phyloP scores from a whole-genome alignment of 2,797 vertebrate genomes.

The Phylloscopus collybita region DNA sequence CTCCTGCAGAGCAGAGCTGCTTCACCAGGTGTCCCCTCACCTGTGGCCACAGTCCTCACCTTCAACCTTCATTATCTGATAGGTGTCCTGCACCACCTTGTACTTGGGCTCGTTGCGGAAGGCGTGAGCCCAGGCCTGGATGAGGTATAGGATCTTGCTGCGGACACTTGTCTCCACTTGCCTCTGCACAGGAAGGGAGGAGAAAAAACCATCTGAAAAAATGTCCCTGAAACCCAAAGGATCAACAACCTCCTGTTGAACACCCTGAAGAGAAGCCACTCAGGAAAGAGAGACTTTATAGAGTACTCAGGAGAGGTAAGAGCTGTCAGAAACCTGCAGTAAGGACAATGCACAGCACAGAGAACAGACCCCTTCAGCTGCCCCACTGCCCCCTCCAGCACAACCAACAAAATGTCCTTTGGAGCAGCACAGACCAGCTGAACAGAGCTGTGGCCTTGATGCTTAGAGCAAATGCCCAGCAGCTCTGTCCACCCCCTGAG shows the following conservation, averaged over 20 bases:
- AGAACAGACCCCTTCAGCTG: neutral
- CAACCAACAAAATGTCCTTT: neutral
- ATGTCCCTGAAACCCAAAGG: neutral
- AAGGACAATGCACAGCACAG: neutral
- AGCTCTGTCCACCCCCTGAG: neutral
- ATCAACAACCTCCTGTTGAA: neutral
- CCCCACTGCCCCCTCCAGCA: neutral
- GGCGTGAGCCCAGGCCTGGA: conserved; percentile 97
- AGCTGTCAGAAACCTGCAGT: neutral
- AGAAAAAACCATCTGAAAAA: neutral
- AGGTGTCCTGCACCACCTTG: conserved; percentile 98
- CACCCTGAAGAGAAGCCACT: neutral
- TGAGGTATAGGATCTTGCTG: conserved; percentile 95
- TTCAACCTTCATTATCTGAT: conserved; percentile 99
- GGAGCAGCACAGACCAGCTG: neutral
- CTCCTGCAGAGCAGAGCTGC: neutral
- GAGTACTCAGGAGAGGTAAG: neutral
- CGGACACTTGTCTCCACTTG: conserved; percentile 94
- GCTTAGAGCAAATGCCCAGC: neutral
- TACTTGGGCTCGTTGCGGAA: conserved; percentile 99
- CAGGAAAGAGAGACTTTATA: neutral
- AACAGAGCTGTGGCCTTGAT: neutral
- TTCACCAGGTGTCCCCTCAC: neutral
- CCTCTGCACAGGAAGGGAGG: conserved; percentile 73
- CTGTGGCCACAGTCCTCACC: conserved; percentile 76